Base-by-base conservation (phyloP, 2,888 invertebrate genomes). In the Matsumyia berberina region DNA sequence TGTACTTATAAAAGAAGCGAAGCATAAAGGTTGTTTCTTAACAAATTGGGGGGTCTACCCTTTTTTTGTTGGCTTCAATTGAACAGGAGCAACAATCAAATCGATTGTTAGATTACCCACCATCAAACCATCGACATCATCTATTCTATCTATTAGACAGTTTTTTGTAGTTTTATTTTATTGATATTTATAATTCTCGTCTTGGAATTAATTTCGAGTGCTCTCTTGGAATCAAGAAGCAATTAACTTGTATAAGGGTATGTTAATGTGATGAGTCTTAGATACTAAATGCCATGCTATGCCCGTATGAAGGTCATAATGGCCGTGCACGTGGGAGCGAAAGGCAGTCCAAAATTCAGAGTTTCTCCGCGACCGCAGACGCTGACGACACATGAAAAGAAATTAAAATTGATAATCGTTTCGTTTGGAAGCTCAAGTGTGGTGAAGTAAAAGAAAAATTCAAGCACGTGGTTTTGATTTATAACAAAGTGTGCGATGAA, bases 211-310 rank as follows among this genome's bases (percentile, higher is more conserved):
- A 57, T 66, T 74, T 5, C 8, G 37, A 57, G 64, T n/a, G 49
- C 55, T 64, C 42, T 37, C 37, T 70, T 24, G 39, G 57, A 55
- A 49, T 76, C 17, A 39, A 62, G 7, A 62, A 62, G 29, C 72
- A 83, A 72, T 77, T 67, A 67, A 64, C n/a, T 35, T 46, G n/a
- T 39, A 78, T 83, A 67, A 73, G 73, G 82, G 77, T 24, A 62
- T 72, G 53, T 53, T 64, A 55, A 82, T 73, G 49, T 44, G 73
- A 39, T 49, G 15, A 9, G 51, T n/a, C 31, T 72, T 72, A 35
- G 24, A 42, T 37, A 39, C 15, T 24, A 46, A 1, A 44, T 24
- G 24, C 42, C 31, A 42, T 33, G 39, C 9, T 42, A 60, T 53
- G 11, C 77, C 78, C 72, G 62, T 51, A 83, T 82, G 39, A 39